Evolutionary conservation across 2,888 invertebrate genomes (phyloP), one percentile per base, ranked within the genome.

Genomic region (Andrena hattorfiana): DNA sequence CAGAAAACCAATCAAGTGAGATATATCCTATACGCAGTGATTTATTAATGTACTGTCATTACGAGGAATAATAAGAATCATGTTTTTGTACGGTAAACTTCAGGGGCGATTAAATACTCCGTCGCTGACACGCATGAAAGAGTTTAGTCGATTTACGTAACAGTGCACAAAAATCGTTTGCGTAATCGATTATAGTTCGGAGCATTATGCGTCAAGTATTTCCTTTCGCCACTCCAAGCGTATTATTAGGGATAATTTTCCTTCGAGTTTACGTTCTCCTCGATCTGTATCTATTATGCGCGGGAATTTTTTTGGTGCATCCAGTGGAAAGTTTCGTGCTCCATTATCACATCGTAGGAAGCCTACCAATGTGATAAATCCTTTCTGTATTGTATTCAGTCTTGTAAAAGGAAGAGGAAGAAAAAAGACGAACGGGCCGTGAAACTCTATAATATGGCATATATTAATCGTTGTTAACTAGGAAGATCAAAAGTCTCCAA

Each of bases 161-260:
- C 28, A n/a, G 6, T 23, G 10, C 2, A 48, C 26, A 64, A 69
- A 69, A 69, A 69, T 77, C 28, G 8, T 54, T 62, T 66, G 32
- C 54, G 66, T 49, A 63, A 80, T 48, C 32, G 62, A 59, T 67
- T 71, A 62, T 48, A 49, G 3, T 62, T 26, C 30, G 32, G 16
- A 35, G 48, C 28, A 60, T 70, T 48, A 60, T 10, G n/a, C 30
- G 23, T 54, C 30, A 54, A 60, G 60, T 67, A 16, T 67, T 28
- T 49, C 69, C 13, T 28, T 56, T 20, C 60, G 30, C 32, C 48
- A 4, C 23, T 8, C 60, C 26, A 51, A 56, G 1, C 62, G 8
- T 56, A 62, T 80, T 26, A 72, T 81, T 81, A 80, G 2, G 10
- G 16, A 51, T 30, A 72, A 72, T 67, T 68, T 54, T 20, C 13